These are phyloP conservation scores for Ormyrus thymus DNA, from an alignment of 2,888 invertebrate genomes.

Conservation along the genomic window DNA sequence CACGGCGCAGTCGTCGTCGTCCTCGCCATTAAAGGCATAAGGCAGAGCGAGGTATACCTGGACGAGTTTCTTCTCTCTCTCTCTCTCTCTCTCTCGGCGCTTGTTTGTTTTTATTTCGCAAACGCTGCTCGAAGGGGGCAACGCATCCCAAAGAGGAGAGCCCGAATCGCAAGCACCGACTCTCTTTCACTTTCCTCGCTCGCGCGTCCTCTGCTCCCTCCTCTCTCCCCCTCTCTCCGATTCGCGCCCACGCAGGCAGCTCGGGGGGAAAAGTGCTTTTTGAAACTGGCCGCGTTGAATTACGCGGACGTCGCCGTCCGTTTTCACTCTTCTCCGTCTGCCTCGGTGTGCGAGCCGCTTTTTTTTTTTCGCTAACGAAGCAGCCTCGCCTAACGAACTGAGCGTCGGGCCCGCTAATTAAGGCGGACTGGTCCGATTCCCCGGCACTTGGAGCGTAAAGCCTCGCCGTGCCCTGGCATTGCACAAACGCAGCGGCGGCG, in stretches of 20 bases:
- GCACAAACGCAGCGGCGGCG: constrained; percentile 33
- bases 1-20: neutral
- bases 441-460: neutral
- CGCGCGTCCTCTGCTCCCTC: constrained; percentile 30
- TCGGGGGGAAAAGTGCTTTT: constrained; percentile 17
- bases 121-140: constrained; percentile 9
- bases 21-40: neutral
- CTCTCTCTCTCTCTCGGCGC: neutral
- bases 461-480: neutral
- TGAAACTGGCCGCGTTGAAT: constrained; percentile 19
- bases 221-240: neutral
- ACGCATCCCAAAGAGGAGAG: constrained; percentile 1
- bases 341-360: neutral
- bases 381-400: constrained; percentile 25
- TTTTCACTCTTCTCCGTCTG: constrained; percentile 21
- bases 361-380: constrained; percentile 24
- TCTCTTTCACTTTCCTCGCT: constrained; percentile 48
- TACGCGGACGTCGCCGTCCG: constrained; percentile 7
- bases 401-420: constrained; percentile 25
- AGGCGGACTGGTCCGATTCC: constrained; percentile 14
- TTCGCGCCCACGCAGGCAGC: constrained; percentile 48
- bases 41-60: neutral
- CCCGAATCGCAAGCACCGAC: constrained; percentile 10
- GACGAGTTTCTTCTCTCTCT: constrained; percentile 1
- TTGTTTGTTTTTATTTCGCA: constrained; percentile 43